phyloP scores from a whole-genome alignment of 2,113 vertebrate species.

The Pteruthius melanotis region DNA sequence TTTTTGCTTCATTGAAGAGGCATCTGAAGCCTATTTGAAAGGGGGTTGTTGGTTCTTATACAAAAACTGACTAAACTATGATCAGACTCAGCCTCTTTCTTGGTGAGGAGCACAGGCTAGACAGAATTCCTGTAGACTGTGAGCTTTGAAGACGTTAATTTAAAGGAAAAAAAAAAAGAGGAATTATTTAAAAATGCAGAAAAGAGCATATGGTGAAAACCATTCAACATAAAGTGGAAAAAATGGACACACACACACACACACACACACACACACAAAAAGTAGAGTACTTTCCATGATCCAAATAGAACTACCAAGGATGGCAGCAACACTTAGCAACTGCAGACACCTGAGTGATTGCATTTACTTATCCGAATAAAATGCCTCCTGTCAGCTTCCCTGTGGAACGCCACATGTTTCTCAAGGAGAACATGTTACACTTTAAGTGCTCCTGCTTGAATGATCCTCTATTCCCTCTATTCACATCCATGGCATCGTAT shows the following conservation, averaged over 20 bases:
- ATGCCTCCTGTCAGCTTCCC: background rate
- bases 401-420: background rate
- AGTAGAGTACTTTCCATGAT: background rate
- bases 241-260: background rate
- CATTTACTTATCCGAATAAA: background rate
- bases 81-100: background rate
- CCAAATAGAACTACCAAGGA: background rate
- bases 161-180: background rate
- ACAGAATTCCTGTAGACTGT: background rate
- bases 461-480: background rate
- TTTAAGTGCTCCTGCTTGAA: background rate
- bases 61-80: background rate
- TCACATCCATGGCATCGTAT: background rate
- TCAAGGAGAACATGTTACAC: constrained; percentile 1
- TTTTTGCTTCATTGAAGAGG: background rate
- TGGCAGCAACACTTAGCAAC: background rate
- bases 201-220: background rate
- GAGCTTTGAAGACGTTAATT: background rate
- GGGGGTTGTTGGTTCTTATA: background rate
- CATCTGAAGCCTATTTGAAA: background rate
- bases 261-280: no score
- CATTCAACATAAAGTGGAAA: background rate
- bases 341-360: background rate
- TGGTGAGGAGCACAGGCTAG: background rate
- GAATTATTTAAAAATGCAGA: background rate